Conservation (phyloP, 2,888 invertebrate species). For the Charanyca ferruginea region DNA sequence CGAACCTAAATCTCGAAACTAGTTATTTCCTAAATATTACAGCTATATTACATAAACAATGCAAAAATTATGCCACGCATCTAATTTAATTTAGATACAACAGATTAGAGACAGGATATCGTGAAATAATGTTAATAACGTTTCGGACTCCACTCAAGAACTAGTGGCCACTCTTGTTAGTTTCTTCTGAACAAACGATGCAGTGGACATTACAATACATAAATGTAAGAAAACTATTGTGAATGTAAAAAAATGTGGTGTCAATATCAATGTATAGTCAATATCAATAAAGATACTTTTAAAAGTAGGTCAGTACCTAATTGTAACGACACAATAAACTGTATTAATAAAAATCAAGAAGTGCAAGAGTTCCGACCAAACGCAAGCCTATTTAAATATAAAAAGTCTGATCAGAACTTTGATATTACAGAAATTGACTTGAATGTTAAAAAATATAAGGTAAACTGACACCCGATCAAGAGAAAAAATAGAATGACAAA, state of each 20-base stretch:
- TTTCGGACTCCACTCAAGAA: neutral
- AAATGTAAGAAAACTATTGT: neutral
- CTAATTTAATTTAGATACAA: slow-evolving; percentile 9
- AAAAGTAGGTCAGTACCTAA: slow-evolving; percentile 7
- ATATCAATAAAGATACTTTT: neutral
- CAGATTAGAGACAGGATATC: neutral
- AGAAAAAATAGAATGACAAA: too few species aligned
- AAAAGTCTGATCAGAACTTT: too few species aligned
- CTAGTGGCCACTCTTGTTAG: neutral
- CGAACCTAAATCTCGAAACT: slow-evolving; percentile 29
- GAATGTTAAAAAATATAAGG: too few species aligned
- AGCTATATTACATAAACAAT: slow-evolving; percentile 32
- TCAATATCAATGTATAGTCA: slow-evolving; percentile 5
- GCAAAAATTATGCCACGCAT: slow-evolving; percentile 15
- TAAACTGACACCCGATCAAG: too few species aligned
- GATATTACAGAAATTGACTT: too few species aligned
- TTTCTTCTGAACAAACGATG: neutral
- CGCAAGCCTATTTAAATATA: too few species aligned
- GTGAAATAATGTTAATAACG: neutral
- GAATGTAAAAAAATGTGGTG: too few species aligned
- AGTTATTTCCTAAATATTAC: slow-evolving; percentile 39
- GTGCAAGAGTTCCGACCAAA: too few species aligned
- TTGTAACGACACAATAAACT: neutral
- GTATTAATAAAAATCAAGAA: too few species aligned
- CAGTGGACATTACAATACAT: neutral